phyloP scores from a whole-genome alignment of 2,797 vertebrate genomes.

The Lagocephalus sceleratus region DNA sequence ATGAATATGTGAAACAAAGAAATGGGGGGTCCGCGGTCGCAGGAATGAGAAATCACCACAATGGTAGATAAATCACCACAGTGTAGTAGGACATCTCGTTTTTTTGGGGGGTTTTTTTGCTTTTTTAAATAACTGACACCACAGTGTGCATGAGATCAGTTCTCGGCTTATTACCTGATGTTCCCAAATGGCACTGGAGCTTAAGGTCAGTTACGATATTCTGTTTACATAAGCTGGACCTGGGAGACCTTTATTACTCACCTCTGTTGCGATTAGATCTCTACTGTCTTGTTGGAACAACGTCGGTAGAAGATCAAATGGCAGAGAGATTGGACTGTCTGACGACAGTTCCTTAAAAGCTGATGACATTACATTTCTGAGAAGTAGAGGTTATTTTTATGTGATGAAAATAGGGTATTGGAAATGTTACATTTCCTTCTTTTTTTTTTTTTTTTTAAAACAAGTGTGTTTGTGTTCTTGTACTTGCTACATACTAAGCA shows the following conservation, averaged over 20 bases:
- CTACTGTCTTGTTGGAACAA: not conserved
- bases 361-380: not conserved
- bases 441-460: too few species aligned
- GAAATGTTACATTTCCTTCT: not conserved
- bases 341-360: not conserved
- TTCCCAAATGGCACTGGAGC: not conserved
- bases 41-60: too few species aligned
- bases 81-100: too few species aligned
- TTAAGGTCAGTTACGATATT: not conserved
- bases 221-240: slow-evolving; percentile 17
- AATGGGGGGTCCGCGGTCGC: not conserved
- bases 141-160: not conserved
- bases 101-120: too few species aligned
- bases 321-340: not conserved
- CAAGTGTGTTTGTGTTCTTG: too few species aligned
- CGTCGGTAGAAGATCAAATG: slow-evolving; percentile 3
- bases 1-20: not conserved
- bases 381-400: not conserved
- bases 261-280: slow-evolving; percentile 4
- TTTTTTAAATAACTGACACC: slow-evolving; percentile 1
- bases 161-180: slow-evolving; percentile 7
- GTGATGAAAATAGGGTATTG: not conserved
- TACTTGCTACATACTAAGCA: too few species aligned
- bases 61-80: not conserved
- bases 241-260: slow-evolving; percentile 4